Base-by-base conservation (phyloP, 2,888 invertebrate species). In the Trachelus iudaicus region DNA sequence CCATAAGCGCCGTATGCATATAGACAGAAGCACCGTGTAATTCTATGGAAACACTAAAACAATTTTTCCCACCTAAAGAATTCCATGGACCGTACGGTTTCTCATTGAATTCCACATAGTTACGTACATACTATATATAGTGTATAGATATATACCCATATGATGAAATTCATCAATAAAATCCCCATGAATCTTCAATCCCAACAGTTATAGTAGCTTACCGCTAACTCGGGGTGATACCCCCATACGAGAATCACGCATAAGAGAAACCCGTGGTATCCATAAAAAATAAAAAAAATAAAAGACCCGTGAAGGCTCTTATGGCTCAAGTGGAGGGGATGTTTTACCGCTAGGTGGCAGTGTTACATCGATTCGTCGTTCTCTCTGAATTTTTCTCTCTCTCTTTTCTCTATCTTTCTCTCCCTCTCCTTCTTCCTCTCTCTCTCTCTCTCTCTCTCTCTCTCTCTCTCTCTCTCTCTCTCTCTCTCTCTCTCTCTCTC, bases 341-440 rank as follows among this genome's bases (percentile, higher is more conserved):
- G 83, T 81, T 86, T 86, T 89, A 90, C 90, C 89, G 89, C 89
- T 90, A 90, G 85, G 83, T 86, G 87, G 85, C 87, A 89, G 89
- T 88, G 88, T 89, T 89, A 89, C 89, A 85, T 88, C 85, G 73
- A 78, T 82, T 77, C 77, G 15, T 69, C 77, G 30, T 31, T 34
- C 76, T 73, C 75, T 77, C 75, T 69, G 80, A 80, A 69, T 79
- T 69, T 31, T 73, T 80, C 75, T 81, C 81, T 74, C 79, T 75
- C 76, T 80, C n/a, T 80, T 80, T 77, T 79, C 79, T 80, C 80
- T 81, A 81, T 82, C 82, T 77, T 73, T 73, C 77, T 79, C 80
- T 79, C 81, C 75, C 31, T 33, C 23, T 69, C 68, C 71, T 15
- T 56, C 75, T 73, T 73, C 69, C 69, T 76, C 40, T 77, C 77